Conservation (phyloP, 2,797 vertebrate genomes). For the Falco naumanni region DNA sequence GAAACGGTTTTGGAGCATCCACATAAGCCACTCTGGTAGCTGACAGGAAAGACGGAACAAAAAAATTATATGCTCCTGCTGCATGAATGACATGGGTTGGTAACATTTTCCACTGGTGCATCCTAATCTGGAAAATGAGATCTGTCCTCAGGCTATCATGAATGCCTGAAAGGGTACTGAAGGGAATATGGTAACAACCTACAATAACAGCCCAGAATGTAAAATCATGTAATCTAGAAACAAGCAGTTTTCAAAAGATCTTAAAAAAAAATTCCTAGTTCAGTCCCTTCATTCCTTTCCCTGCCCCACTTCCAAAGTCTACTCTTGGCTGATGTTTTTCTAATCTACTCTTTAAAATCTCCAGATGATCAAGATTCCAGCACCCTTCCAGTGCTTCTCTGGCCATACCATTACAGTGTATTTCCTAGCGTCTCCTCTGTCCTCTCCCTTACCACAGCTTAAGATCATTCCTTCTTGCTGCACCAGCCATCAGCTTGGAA, state of each 20-base stretch:
- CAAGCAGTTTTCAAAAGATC: not conserved
- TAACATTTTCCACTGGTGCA: not conserved
- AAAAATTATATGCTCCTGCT: not conserved
- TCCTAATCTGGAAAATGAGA: not conserved
- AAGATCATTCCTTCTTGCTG: slow-evolving; percentile 8
- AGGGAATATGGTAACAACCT: not conserved
- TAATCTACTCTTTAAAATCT: not conserved
- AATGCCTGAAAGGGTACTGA: not conserved
- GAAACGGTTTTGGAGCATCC: not conserved
- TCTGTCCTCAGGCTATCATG: not conserved
- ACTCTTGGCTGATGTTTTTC: not conserved
- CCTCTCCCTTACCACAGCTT: not conserved
- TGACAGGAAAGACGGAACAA: not conserved
- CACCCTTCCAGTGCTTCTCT: not conserved
- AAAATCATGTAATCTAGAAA: not conserved
- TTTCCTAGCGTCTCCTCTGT: slow-evolving; percentile 7
- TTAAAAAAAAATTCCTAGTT: not conserved
- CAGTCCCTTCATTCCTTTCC: not conserved
- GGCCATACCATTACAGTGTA: not conserved
- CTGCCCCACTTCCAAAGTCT: not conserved
- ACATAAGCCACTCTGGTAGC: not conserved
- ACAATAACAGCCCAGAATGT: not conserved
- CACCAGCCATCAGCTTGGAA: slow-evolving; percentile 3
- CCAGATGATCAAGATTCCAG: not conserved
- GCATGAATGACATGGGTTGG: fast-evolving